Conservation (phyloP, 2,113 vertebrate genomes). For the Tachysurus fulvidraco region DNA sequence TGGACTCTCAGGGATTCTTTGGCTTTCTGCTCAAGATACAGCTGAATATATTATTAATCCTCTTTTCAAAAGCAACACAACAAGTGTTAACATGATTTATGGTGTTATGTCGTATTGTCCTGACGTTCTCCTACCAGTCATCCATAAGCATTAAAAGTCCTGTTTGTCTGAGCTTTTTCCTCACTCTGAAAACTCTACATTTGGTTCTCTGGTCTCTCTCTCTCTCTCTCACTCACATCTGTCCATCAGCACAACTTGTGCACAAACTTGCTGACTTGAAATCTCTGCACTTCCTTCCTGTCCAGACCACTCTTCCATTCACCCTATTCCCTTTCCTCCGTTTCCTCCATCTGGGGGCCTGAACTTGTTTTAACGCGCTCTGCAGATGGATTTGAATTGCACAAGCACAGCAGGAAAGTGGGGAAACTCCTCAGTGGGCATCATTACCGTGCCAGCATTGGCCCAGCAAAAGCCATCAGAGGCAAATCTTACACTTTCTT, state of each 20-base stretch:
- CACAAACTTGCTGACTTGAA: not conserved
- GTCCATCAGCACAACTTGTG: too few relatives aligned
- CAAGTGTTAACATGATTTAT: not conserved
- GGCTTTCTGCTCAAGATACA: not conserved
- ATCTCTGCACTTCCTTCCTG: not conserved
- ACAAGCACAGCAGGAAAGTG: not conserved
- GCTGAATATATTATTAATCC: not conserved
- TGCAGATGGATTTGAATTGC: conserved; percentile 5
- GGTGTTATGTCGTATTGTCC: too few relatives aligned
- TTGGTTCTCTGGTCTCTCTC: not conserved
- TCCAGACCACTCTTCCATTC: not conserved
- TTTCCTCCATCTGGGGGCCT: not conserved
- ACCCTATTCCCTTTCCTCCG: not conserved
- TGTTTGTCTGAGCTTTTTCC: not conserved
- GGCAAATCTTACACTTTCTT: conserved; percentile 24
- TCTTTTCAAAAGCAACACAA: not conserved
- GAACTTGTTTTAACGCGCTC: not conserved
- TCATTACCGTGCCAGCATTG: conserved; percentile 7
- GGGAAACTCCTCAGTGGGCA: conserved; percentile 16
- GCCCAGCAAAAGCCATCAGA: not conserved
- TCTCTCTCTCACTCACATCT: conserved; percentile 13
- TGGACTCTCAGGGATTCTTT: not conserved
- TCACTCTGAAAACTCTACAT: not conserved
- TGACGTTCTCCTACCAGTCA: not conserved
- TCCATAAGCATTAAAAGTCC: not conserved